phyloP scores from a whole-genome alignment of 2,113 vertebrate species.

The Alexandromys fortis region DNA sequence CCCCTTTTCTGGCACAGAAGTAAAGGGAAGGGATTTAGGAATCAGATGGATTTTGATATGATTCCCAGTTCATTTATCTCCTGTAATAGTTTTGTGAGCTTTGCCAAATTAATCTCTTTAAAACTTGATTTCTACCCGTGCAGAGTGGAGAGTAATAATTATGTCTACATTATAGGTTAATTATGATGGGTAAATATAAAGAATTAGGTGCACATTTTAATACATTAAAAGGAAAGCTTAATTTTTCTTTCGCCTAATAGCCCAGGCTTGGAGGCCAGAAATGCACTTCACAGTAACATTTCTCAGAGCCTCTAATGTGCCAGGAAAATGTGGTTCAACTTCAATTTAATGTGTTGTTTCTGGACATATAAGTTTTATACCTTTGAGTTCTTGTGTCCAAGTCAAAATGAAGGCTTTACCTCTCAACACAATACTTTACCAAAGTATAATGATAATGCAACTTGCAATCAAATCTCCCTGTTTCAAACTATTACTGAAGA shows the following conservation, averaged over 20 bases:
- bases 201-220: background rate
- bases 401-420: background rate
- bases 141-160: background rate
- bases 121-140: slow-evolving; percentile 7
- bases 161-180: slow-evolving; percentile 34
- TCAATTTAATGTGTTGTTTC: slow-evolving; percentile 34
- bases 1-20: slow-evolving; percentile 27
- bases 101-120: slow-evolving; percentile 56
- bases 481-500: background rate
- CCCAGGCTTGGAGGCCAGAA: background rate
- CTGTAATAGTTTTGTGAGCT: slow-evolving; percentile 34
- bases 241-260: background rate
- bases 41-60: slow-evolving; percentile 43
- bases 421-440: background rate
- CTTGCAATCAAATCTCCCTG: slow-evolving; percentile 4
- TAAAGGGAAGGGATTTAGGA: slow-evolving; percentile 2
- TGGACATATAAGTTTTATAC: background rate
- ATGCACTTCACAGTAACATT: background rate
- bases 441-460: slow-evolving; percentile 37
- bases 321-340: slow-evolving; percentile 12
- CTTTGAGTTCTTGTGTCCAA: background rate
- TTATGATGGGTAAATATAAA: slow-evolving; percentile 47
- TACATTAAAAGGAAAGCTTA: slow-evolving; percentile 23
- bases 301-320: slow-evolving; percentile 30
- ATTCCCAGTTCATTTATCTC: background rate